A percentile compares a stretch with the other conserved stretches of the same genome.
Conservation (phyloP, 1,140 invertebrate species). For the Tyrophagus putrescentiae region DNA sequence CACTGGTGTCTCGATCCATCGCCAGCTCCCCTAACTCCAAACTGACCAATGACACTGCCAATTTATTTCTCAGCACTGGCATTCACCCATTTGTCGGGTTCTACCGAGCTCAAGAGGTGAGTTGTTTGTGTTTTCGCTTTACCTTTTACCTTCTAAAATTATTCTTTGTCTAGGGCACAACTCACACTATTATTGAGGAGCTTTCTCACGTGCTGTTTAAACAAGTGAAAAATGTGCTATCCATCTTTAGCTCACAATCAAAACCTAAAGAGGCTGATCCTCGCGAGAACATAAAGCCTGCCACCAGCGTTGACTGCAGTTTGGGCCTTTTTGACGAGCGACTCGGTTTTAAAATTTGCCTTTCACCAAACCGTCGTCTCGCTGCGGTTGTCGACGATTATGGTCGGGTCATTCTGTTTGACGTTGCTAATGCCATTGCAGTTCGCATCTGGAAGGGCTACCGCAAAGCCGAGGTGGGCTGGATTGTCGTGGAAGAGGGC, state of each 20-base stretch:
- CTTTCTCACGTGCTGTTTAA: conserved; percentile 73
- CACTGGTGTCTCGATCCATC: conserved; percentile 61
- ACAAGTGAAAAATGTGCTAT: conserved; percentile 49
- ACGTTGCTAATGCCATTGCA: conserved; percentile 58
- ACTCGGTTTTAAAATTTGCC: conserved; percentile 49
- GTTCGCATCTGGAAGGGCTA: conserved; percentile 83
- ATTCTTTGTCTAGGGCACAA: conserved; percentile 43
- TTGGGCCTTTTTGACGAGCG: conserved; percentile 72
- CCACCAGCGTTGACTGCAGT: conserved; percentile 36
- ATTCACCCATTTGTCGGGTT: conserved; percentile 68
- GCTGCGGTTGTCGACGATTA: conserved; percentile 67
- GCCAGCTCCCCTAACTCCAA: conserved; percentile 56
- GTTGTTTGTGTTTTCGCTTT: neutral
- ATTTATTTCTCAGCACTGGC: conserved; percentile 61
- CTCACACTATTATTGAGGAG: conserved; percentile 54
- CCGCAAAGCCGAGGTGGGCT: conserved; percentile 77
- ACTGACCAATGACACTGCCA: conserved; percentile 55
- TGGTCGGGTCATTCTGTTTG: conserved; percentile 67
- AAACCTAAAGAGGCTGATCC: conserved; percentile 29
- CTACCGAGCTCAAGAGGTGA: conserved; percentile 49
- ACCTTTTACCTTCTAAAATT: conserved; percentile 5
- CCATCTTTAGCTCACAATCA: conserved; percentile 23
- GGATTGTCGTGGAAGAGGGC: conserved; percentile 60
- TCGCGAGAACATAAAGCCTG: conserved; percentile 39
- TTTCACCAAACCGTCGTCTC: conserved; percentile 62